These are phyloP conservation scores for Diuraphis noxia DNA, from an alignment of 1,140 invertebrate genomes.

Conservation along the genomic window DNA sequence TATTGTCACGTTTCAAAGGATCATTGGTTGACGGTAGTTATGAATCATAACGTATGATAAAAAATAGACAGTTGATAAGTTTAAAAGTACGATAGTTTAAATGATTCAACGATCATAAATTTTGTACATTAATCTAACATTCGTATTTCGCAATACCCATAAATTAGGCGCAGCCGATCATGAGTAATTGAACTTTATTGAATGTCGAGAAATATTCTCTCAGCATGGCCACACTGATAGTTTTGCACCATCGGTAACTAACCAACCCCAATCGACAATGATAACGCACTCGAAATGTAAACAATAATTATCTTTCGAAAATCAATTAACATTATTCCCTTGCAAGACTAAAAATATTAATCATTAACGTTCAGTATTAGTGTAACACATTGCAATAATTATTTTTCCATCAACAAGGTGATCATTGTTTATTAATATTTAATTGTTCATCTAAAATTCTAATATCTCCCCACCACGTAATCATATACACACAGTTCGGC, in stretches of 20 bases:
- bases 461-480: neutral
- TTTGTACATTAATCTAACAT: neutral
- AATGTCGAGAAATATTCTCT: neutral
- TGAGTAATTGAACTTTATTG: neutral
- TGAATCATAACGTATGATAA: no score
- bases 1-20: no score
- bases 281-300: constrained; percentile 17
- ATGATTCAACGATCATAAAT: neutral
- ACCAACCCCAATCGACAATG: neutral
- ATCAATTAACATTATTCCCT: constrained; percentile 32
- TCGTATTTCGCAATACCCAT: neutral
- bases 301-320: constrained; percentile 35
- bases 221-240: neutral
- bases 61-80: no score
- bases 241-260: neutral
- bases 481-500: neutral
- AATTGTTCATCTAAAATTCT: neutral
- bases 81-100: no score
- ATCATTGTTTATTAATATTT: neutral
- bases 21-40: no score
- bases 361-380: neutral
- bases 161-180: neutral
- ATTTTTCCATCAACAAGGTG: neutral
- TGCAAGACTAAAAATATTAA: neutral
- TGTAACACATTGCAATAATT: neutral